Base-by-base conservation (phyloP, 1,140 invertebrate species). In the Drosophila leontia region DNA sequence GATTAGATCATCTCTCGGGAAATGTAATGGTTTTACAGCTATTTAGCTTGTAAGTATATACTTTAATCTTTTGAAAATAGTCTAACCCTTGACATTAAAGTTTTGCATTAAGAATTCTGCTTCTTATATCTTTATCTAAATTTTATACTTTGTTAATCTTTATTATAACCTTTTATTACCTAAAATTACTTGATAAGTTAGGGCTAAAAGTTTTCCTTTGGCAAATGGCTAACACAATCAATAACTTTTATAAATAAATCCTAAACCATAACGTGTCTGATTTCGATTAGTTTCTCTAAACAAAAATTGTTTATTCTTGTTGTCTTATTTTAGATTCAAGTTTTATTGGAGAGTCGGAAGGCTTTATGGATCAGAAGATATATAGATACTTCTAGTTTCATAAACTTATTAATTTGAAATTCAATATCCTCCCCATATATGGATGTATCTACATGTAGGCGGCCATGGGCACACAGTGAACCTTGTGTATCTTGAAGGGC, bases 401-500 rank as follows among this genome's bases (percentile, higher is more conserved):
- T 0, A 7, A 23, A 42, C 39, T 17, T 7, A 12, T 51, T 3
- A 34, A 34, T 60, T 60, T 60, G 3, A 23, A 15, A 7, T 32
- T 4, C 1, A 15, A 8, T 26, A 15, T 26, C 23, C 17, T n/a
- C 29, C 44, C 44, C 6, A 1, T 11, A 5, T 2, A 2, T 15
- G 17, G 8, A 13, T 32, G 13, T n/a, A 23, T 23, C 9, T 56
- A 56, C 19, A 26, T 59, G 5, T 32, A 44, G 15, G 34, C 26
- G 0, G 29, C 37, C n/a, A 37, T 37, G 1, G 75, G 63, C 3
- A 78, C 75, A 69, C 75, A 78, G 17, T 35, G 37, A 3, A 78
- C 75, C 42, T 78, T 78, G 45, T 78, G 57, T 32, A 78, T 78
- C 65, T 57, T 62, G 53, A 78, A 78, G 19, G 50, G 32, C 1